Evolutionary conservation across 2,888 invertebrate genomes (phyloP), one percentile per base, ranked within the genome.

Genomic region (Adelphocoris suturalis): DNA sequence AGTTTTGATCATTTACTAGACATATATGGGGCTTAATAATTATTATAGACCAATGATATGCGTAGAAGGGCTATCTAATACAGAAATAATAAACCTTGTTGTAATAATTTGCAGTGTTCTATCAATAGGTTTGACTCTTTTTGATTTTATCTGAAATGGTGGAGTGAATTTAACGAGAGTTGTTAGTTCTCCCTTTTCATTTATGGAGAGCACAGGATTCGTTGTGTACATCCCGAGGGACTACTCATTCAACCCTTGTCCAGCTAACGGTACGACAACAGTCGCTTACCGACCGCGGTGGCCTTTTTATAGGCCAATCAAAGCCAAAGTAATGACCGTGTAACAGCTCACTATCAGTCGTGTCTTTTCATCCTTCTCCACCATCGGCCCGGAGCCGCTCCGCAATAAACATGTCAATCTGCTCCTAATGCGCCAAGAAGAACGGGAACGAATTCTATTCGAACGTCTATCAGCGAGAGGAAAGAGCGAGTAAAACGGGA

Each of bases 271-370:
- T 14, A 16, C 46, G 76, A 19, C 12, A 28, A 46, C 47, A 19
- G 78, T 78, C 78, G 16, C 46, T 16, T 78, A 7, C 47, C 47
- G 78, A 78, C 78, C 78, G 16, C 46, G 47, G 47, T 78, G 78
- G 78, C 47, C 78, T 37, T 78, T 78, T 78, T 78, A 78, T 78
- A 78, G 78, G 46, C 78, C 78, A 78, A 78, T 78, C 78, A 78
- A 47, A n/a, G 78, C 37, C 16, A 78, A 78, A 37, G 78, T 78
- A 78, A 78, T 78, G 78, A 47, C 78, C 47, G 37, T 78, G 78
- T 78, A 78, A 78, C 78, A 78, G 78, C 78, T 78, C 78, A 78
- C 78, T 78, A 78, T 78, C 78, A 46, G 37, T 78, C 78, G 78
- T 78, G 46, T 37, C 78, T 78, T 78, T 78, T 78, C 78, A 78